Percentiles rank a stretch among this genome's conserved stretches.
phyloP scores from a whole-genome alignment of 2,113 vertebrate genomes.

The Chaetodon auriga region DNA sequence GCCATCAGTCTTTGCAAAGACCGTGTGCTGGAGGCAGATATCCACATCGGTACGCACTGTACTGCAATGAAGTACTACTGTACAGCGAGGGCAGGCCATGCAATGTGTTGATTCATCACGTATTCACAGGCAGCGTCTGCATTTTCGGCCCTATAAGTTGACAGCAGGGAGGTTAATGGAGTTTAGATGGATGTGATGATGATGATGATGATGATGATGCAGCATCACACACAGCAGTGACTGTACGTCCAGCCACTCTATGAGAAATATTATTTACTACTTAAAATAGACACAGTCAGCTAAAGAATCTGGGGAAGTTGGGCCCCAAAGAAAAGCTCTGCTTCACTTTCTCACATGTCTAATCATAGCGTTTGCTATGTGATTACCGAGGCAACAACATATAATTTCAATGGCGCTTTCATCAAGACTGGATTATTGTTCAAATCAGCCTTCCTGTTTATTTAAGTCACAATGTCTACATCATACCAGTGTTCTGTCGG shows the following conservation, averaged over 20 bases:
- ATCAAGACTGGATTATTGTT: constrained; percentile 18
- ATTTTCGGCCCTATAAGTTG: not conserved
- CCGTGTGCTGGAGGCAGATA: constrained; percentile 17
- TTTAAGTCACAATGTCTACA: constrained; percentile 25
- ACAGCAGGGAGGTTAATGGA: not conserved
- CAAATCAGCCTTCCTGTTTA: constrained; percentile 19
- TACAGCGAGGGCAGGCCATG: not conserved
- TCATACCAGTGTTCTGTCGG: constrained; percentile 28
- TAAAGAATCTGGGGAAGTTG: not conserved
- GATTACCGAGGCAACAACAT: constrained; percentile 29
- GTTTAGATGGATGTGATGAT: not conserved
- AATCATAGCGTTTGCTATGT: constrained; percentile 16
- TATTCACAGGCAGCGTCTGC: not conserved
- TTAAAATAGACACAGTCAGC: not conserved
- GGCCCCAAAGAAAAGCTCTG: not conserved
- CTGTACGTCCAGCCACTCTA: constrained; percentile 3
- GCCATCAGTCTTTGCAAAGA: constrained; percentile 34
- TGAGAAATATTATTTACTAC: constrained; percentile 1
- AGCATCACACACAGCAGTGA: not conserved
- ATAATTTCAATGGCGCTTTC: constrained; percentile 10
- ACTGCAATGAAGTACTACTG: constrained; percentile 31
- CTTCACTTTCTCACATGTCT: not conserved
- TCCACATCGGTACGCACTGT: constrained; percentile 19
- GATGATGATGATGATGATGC: not conserved
- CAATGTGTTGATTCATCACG: not conserved